phyloP scores from a whole-genome alignment of 1,140 invertebrate species.

The Tetragnatha versicolor region DNA sequence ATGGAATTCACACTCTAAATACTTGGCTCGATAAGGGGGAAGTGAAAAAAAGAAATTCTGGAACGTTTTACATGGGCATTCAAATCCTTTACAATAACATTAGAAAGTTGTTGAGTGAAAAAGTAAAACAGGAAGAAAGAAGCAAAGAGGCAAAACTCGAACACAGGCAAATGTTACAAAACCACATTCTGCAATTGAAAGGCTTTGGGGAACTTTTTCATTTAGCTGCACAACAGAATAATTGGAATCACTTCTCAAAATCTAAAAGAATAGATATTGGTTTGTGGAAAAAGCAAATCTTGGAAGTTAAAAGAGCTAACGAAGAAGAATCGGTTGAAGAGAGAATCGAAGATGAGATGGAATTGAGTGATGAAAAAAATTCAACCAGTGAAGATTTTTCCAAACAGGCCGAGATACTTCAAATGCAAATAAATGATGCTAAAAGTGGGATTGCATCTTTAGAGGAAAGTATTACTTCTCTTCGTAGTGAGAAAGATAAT shows the following conservation, averaged over 20 bases:
- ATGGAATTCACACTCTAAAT: constrained; percentile 75
- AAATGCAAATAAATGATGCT: constrained; percentile 91
- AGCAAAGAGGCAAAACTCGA: constrained; percentile 79
- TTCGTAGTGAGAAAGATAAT: constrained; percentile 73
- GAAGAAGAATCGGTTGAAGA: constrained; percentile 76
- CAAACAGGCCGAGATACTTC: constrained; percentile 84
- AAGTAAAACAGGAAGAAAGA: constrained; percentile 85
- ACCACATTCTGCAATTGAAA: constrained; percentile 85
- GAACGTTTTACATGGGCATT: constrained; percentile 91
- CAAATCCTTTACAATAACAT: constrained; percentile 92
- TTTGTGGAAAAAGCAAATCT: constrained; percentile 92
- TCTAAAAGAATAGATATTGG: constrained; percentile 97
- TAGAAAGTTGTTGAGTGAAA: constrained; percentile 81
- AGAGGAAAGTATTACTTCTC: too few relatives aligned
- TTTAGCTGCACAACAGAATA: constrained; percentile 93
- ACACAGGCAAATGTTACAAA: constrained; percentile 80
- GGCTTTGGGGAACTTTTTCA: constrained; percentile 96
- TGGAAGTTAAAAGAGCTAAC: constrained; percentile 74
- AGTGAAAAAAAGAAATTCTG: constrained; percentile 86
- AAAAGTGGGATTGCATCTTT: constrained; percentile 84
- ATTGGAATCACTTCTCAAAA: constrained; percentile 99
- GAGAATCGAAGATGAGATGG: constrained; percentile 80
- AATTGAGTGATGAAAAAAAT: constrained; percentile 76
- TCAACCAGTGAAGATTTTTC: not conserved
- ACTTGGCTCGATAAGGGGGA: constrained; percentile 92